These are phyloP conservation scores for Rhinopithecus roxellana DNA, from an alignment of 2,113 vertebrate genomes.

Conservation along the genomic window DNA sequence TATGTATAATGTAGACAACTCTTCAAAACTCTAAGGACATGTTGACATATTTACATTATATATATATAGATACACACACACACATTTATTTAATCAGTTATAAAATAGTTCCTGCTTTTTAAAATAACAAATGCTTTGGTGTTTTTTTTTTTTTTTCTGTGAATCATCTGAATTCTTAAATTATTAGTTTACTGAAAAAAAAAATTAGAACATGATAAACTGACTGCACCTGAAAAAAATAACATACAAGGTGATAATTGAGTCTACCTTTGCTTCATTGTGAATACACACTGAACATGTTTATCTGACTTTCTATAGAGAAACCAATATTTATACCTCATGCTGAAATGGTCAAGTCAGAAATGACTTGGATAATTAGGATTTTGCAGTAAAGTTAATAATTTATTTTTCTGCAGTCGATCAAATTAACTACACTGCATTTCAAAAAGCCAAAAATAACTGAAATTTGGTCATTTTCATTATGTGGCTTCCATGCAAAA, in stretches of 20 bases:
- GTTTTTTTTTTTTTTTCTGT: neutral
- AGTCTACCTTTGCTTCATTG: neutral
- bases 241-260: neutral
- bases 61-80: neutral
- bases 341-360: neutral
- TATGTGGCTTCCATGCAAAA: slow-evolving; percentile 14
- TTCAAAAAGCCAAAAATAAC: slow-evolving; percentile 53
- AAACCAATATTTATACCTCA: neutral
- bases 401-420: slow-evolving; percentile 22
- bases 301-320: neutral
- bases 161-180: neutral
- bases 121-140: neutral
- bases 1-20: neutral
- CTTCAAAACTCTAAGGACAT: neutral
- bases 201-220: neutral
- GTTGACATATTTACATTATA: neutral
- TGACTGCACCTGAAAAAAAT: neutral
- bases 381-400: slow-evolving; percentile 17
- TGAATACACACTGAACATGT: neutral
- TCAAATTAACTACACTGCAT: slow-evolving; percentile 53
- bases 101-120: neutral
- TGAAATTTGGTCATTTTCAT: slow-evolving; percentile 21
- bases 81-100: neutral
- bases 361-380: neutral
- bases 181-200: neutral